phyloP scores from a whole-genome alignment of 2,888 invertebrate species.

The Pelosia muscerda region DNA sequence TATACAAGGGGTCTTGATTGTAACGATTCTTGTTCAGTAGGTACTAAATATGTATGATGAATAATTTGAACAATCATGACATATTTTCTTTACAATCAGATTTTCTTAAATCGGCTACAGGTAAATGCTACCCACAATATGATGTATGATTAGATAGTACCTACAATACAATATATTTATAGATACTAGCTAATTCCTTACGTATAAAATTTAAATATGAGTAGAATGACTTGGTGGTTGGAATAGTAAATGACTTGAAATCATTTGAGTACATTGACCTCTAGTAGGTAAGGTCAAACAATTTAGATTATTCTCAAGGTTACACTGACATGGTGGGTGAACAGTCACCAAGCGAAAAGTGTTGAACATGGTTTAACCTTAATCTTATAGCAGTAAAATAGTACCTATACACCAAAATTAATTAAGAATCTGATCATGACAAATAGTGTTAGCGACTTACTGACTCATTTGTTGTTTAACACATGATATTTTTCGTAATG shows the following conservation, averaged over 20 bases:
- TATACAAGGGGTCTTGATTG: neutral
- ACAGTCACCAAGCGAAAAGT: neutral
- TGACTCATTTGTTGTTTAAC: neutral
- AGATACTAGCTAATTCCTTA: neutral
- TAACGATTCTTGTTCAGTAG: neutral
- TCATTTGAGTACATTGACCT: slow-evolving; percentile 10
- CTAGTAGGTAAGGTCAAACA: slow-evolving; percentile 5
- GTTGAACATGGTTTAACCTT: neutral
- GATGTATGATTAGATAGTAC: neutral
- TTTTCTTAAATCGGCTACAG: neutral
- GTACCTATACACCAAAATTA: neutral
- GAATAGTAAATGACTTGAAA: slow-evolving; percentile 13
- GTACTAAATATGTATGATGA: neutral
- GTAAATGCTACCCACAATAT: neutral
- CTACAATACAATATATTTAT: neutral
- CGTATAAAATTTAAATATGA: neutral
- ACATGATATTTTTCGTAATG: too few species aligned
- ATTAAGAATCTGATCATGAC: neutral
- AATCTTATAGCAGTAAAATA: neutral
- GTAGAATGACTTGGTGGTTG: slow-evolving; percentile 1
- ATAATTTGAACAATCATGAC: too few species aligned
- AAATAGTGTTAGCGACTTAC: neutral
- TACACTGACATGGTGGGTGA: neutral
- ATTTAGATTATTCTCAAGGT: slow-evolving; percentile 14
- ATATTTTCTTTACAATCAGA: too few species aligned